Base-by-base conservation (phyloP, 2,113 vertebrate species). In the Vidua macroura region DNA sequence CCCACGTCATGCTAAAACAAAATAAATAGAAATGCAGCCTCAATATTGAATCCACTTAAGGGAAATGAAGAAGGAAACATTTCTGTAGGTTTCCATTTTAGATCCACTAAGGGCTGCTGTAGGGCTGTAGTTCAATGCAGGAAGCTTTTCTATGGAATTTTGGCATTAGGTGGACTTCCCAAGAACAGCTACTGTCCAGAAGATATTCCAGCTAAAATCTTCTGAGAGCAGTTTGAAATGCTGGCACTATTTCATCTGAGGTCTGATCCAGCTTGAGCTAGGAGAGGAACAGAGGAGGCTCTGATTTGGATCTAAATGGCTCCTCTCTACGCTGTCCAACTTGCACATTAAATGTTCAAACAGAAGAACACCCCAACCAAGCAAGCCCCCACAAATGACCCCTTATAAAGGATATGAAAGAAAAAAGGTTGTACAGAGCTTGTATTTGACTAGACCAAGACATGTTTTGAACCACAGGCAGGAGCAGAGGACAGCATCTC, bases 141-240 rank as follows among this genome's bases (percentile, higher is more conserved):
- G 27, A 75, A 92, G 22, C 7, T 31, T 63, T 95, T 86, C 30
- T 79, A 9, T 39, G 83, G 66, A 91, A 95, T 93, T 86, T 88
- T 95, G 83, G 64, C 69, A 66, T 59, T 68, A 75, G 27, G n/a
- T 63, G 37, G 60, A 77, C 37, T 88, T 93, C 73, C 62, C 21
- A 75, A 69, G 60, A 86, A 59, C 62, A 22, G 88, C 88, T 96
- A 84, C 86, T 78, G 80, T 92, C 74, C 58, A 68, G 81, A 78
- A 86, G 80, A 60, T 89, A 79, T 82, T 93, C 77, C 73, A 93
- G 83, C 35, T 80, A 46, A 86, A 81, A 88, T 74, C 53, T 90
- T 77, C 43, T 21, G 91, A 86, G 88, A 78, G 81, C 48, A 64
- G 37, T 89, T 92, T 86, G 68, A 78, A 88, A 51, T 63, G 21